Percentiles rank a stretch among this genome's conserved stretches.
phyloP scores from a whole-genome alignment of 1,140 invertebrate genomes.

The Ceratina calcarata region DNA sequence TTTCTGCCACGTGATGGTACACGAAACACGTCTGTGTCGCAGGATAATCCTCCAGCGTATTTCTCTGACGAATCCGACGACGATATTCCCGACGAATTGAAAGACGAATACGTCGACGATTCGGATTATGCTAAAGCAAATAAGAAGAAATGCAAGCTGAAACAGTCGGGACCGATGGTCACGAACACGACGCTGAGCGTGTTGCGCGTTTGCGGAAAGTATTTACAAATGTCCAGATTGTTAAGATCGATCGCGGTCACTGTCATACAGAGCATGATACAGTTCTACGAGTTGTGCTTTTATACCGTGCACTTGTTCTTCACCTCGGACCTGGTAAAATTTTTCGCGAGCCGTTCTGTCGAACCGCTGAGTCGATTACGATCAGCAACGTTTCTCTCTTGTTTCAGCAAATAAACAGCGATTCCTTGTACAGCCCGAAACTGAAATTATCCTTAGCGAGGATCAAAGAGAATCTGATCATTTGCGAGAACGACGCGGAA shows the following conservation, averaged over 20 bases:
- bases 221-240: conserved; percentile 95
- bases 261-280: conserved; percentile 94
- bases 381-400: conserved; percentile 37
- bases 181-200: conserved; percentile 97
- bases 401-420: conserved; percentile 77
- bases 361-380: background rate
- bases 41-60: conserved; percentile 84
- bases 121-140: conserved; percentile 67
- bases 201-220: conserved; percentile 94
- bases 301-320: conserved; percentile 96
- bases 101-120: conserved; percentile 86
- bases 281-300: conserved; percentile 97
- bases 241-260: conserved; percentile 95
- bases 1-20: too few species aligned
- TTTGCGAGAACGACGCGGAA: conserved; percentile 71
- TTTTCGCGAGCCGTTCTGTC: background rate
- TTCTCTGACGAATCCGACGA: conserved; percentile 90
- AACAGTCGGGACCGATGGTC: conserved; percentile 82
- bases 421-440: conserved; percentile 84
- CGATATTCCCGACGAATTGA: conserved; percentile 86
- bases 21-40: background rate
- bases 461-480: conserved; percentile 87
- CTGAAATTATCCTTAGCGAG: conserved; percentile 88
- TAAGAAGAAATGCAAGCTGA: conserved; percentile 78
- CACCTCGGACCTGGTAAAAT: conserved; percentile 86